Base-by-base conservation (phyloP, 2,113 vertebrate genomes). In the Oncorhynchus gorbuscha region DNA sequence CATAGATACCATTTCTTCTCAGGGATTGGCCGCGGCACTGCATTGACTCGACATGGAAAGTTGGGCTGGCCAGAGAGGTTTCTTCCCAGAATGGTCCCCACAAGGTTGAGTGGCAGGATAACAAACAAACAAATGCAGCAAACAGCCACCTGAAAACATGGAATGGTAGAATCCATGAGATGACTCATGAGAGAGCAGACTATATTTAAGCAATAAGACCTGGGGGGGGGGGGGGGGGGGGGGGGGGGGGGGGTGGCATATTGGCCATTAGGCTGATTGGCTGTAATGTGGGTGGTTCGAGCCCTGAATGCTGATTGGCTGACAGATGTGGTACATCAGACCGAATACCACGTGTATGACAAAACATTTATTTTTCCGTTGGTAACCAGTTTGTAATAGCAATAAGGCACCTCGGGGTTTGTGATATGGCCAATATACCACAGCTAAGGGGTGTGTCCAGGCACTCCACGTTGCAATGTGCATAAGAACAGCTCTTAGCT, bases 101-200 rank as follows among this genome's bases (percentile, higher is more conserved):
- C 98, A 0, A 99, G 94, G 87, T 99, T 99, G 78, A 99, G 75
- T 13, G 98, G 98, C 85, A 99, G 95, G 81, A 99, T 99, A 76
- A 99, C 98, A 84, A 99, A 99, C 92, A 99, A 99, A 92, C 98
- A 99, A 91, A 99, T 99, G 81, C 96, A 98, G 91, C 97, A 99
- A 70, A 99, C 97, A 11, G 98, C 98, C 78, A 99, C 97, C 98
- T 99, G 89, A 79, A 88, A 81, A 76, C 80, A 74, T 64, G 71
- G 77, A 72, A 77, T 0, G 26, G 16, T 18, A 28, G 68, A 22
- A 71, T 22, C 24, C 8, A 66, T 65, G 6, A 80, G 5, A 51
- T 12, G 11, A 30, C 16, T 28, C 8, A 3, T n/a, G 26, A 66
- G 3, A 12, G 22, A 30, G 45, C 16, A 26, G 8, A 16, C 18